These are phyloP conservation scores for Benthosema pterotum DNA, from an alignment of 2,797 vertebrate species.

Conservation along the genomic window DNA sequence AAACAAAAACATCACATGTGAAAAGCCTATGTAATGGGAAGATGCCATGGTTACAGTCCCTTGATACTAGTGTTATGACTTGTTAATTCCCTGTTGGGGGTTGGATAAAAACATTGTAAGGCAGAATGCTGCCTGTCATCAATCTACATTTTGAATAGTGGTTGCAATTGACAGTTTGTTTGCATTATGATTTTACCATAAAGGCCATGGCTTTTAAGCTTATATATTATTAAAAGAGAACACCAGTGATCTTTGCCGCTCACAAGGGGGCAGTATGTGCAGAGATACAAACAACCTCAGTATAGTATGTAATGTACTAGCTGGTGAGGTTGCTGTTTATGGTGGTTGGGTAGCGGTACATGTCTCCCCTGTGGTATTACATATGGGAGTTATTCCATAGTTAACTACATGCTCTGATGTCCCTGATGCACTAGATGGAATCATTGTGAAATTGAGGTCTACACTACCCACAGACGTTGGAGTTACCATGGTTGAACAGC, in stretches of 20 bases:
- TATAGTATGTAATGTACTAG: neutral
- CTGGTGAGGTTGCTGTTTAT: constrained; percentile 17
- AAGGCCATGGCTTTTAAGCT: constrained; percentile 3
- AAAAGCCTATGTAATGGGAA: constrained; percentile 52
- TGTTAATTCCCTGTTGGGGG: constrained; percentile 27
- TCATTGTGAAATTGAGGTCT: neutral
- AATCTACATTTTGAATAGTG: neutral
- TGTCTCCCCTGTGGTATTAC: constrained; percentile 32
- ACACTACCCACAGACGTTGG: too few species aligned
- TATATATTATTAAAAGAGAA: constrained; percentile 26
- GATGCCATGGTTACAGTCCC: constrained; percentile 56
- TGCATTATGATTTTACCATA: neutral
- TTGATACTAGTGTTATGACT: constrained; percentile 13
- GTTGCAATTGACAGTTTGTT: neutral
- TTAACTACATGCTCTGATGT: constrained; percentile 24
- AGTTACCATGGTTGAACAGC: too few species aligned
- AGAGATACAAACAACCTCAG: constrained; percentile 33
- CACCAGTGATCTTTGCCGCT: constrained; percentile 35
- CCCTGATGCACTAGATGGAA: neutral
- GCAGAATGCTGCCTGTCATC: neutral
- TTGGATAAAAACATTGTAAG: neutral
- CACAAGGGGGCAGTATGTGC: constrained; percentile 78
- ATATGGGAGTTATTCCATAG: constrained; percentile 27
- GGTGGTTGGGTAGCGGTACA: constrained; percentile 7
- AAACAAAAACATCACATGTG: constrained; percentile 41